Evolutionary conservation across 2,797 vertebrate species (phyloP), one percentile per base, ranked within the genome.

Genomic region (Sebastiscus albofasciatus): DNA sequence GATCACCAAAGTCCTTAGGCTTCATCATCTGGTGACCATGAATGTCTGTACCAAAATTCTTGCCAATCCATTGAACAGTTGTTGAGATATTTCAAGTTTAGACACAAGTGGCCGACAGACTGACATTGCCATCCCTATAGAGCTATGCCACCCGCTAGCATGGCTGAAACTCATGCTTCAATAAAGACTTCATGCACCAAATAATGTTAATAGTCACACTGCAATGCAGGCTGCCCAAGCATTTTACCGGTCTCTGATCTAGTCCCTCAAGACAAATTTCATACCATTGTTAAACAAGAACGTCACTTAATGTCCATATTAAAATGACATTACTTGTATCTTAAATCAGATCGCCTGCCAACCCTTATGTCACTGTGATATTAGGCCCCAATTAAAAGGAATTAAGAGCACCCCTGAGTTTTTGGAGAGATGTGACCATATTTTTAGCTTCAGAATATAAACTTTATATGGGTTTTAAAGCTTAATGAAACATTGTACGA

Each of bases 401-500:
- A 31, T 49, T 64, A 67, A 39, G 8, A 54, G 14, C 60, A 55
- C 24, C 31, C 20, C 8, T 27, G 42, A 22, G 12, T 64, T 62
- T 61, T 61, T 59, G 4, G n/a, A 70, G 56, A 36, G 26, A 72
- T 59, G 27, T 27, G n/a, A 36, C 29, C 66, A 68, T 76, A 61
- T 79, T 68, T 69, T 75, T 24, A 55, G 18, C 75, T 6, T 39
- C 26, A 10, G 62, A 27, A 79, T 85, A 84, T 68, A 76, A 87
- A 72, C 54, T 78, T 79, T 54, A 91, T 75, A 64, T 12, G 59
- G 24, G 58, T 61, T 16, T 81, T 72, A 82, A 85, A 71, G 16
- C 72, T 82, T 67, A 80, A 83, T 86, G 52, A 87, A 81, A 81
- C 27, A 56, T 42, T 64, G 56, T 10, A 14, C 1, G n/a, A 78